phyloP scores from a whole-genome alignment of 2,797 vertebrate species.

The Crenichthys baileyi region DNA sequence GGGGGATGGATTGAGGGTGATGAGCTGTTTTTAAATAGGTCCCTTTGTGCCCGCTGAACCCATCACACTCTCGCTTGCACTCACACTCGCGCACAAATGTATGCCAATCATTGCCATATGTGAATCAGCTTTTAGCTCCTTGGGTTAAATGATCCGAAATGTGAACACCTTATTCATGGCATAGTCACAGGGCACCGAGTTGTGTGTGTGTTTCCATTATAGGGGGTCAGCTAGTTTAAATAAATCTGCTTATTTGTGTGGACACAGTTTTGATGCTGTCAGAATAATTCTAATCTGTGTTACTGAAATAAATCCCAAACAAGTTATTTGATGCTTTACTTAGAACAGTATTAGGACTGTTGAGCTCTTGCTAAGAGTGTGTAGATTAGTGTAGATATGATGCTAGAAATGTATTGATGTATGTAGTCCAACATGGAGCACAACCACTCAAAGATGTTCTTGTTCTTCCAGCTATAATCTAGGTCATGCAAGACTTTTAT shows the following conservation, averaged over 20 bases:
- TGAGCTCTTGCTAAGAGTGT: background rate
- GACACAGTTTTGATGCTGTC: background rate
- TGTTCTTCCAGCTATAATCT: background rate
- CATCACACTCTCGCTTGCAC: constrained; percentile 50
- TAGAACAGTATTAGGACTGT: background rate
- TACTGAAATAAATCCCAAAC: background rate
- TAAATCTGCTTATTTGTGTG: background rate
- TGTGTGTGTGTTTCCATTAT: background rate
- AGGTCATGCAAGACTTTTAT: background rate
- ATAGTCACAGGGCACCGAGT: background rate
- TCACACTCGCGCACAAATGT: constrained; percentile 25
- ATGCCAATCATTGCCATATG: constrained; percentile 77
- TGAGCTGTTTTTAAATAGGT: constrained; percentile 74
- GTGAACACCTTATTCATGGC: constrained; percentile 61
- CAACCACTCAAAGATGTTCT: background rate
- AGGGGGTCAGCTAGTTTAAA: constrained; percentile 7
- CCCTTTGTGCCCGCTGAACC: constrained; percentile 71
- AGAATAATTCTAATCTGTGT: background rate
- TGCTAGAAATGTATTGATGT: background rate
- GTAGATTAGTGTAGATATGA: background rate
- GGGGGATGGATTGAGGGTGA: constrained; percentile 53
- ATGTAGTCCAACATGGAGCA: background rate
- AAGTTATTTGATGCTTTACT: background rate
- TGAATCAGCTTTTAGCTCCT: constrained; percentile 53
- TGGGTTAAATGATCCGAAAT: constrained; percentile 24